These are phyloP conservation scores for Ophiothrix spiculata DNA, from an alignment of 35 echinoderm and acorn worm genomes.

Conservation along the genomic window DNA sequence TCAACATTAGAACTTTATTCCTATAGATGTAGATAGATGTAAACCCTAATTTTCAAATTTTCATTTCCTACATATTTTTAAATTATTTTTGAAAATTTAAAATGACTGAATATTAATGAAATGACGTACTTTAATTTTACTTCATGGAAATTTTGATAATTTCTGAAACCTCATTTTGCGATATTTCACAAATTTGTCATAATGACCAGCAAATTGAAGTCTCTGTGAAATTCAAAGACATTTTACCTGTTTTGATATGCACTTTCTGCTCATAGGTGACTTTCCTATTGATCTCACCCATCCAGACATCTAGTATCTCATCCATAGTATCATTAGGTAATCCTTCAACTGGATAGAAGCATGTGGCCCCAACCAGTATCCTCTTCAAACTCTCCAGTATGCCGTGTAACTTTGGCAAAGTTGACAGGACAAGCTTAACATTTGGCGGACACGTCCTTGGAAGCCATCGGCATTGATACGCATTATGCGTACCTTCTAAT, in stretches of 20 bases:
- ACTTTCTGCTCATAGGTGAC: slow-evolving; percentile 68
- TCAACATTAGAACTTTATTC: too few species aligned
- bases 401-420: slow-evolving; percentile 77
- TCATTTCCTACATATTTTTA: too few species aligned
- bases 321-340: slow-evolving; percentile 75
- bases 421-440: slow-evolving; percentile 77
- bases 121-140: too few species aligned
- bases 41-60: too few species aligned
- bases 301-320: slow-evolving; percentile 86
- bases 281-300: slow-evolving; percentile 59
- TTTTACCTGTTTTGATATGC: slow-evolving; percentile 72
- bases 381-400: slow-evolving; percentile 78
- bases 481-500: slow-evolving; percentile 57
- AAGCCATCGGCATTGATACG: slow-evolving; percentile 81
- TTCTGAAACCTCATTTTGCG: too few species aligned
- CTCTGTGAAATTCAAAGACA: too few species aligned
- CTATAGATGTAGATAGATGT: too few species aligned
- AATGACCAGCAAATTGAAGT: too few species aligned
- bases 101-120: too few species aligned
- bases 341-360: slow-evolving; percentile 59
- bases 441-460: slow-evolving; percentile 65
- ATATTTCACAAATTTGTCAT: too few species aligned
- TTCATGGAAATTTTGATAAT: too few species aligned
- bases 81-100: too few species aligned
- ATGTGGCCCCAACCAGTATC: slow-evolving; percentile 39